A percentile compares a stretch with the other conserved stretches of the same genome.
phyloP scores from a whole-genome alignment of 2,797 vertebrate genomes.

The Anomalospiza imberbis region DNA sequence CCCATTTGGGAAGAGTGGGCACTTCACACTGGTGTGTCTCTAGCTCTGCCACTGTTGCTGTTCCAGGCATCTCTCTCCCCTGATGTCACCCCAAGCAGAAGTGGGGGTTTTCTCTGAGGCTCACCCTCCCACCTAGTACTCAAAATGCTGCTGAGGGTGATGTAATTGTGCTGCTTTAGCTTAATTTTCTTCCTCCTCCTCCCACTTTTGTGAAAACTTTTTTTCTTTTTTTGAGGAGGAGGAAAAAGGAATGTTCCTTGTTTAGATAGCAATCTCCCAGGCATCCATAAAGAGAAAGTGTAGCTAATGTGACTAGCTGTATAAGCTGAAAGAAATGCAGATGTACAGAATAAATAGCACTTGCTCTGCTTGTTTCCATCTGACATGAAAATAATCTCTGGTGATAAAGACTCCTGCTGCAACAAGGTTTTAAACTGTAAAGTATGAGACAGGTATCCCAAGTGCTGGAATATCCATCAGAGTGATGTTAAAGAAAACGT shows the following conservation, averaged over 20 bases:
- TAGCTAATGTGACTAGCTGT: neutral
- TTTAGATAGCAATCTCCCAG: slow-evolving; percentile 19
- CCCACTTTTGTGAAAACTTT: neutral
- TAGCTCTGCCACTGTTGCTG: neutral
- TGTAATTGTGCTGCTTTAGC: neutral
- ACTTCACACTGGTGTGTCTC: neutral
- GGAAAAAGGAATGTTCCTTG: neutral
- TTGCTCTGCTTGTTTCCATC: neutral
- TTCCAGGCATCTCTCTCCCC: neutral
- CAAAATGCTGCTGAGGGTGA: neutral
- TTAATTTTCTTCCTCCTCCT: slow-evolving; percentile 20
- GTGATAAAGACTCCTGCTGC: neutral
- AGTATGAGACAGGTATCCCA: neutral
- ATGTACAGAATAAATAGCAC: neutral
- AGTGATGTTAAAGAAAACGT: neutral
- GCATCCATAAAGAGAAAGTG: neutral
- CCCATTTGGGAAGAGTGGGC: neutral
- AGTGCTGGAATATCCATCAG: neutral
- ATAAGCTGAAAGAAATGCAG: neutral
- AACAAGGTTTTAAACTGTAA: neutral
- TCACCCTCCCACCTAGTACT: neutral
- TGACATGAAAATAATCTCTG: neutral
- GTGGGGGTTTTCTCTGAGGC: neutral
- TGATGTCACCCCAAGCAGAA: neutral
- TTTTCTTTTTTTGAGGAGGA: neutral